Evolutionary conservation across 92 coral and sea anemone species (phyloP), one percentile per base, ranked within the genome.

Genomic region (Zoanthus solanderi): DNA sequence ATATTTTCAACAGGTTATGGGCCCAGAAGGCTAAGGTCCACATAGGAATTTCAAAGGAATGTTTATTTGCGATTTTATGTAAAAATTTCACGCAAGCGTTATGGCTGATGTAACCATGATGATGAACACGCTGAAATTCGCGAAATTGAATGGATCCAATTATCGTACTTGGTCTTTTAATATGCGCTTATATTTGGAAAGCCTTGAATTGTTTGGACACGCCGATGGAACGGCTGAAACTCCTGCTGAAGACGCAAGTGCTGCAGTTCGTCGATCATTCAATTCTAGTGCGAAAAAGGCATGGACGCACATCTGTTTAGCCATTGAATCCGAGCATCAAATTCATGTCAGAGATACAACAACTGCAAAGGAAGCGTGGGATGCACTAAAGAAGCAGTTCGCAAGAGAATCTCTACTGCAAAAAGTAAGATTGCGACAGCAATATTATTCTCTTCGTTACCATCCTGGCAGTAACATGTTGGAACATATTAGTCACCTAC

Each of bases 381-480:
- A 65, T 68, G 87, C 77, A 53, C 57, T 83, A 73, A 83, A 67
- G 57, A 83, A 46, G 17, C 88, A 84, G 65, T 84, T 84, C 44
- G 88, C 88, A 17, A 16, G 71, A 1, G 78, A 84, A 45, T 84
- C 88, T 6, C 50, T 84, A 37, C 52, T 84, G 72, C 88, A 84
- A 52, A 84, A 71, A 30, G 88, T 84, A n/a, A 84, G 88, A 84
- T 72, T 84, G 78, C 50, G 87, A 54, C 88, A 84, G 17, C 88
- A 84, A 45, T 84, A 72, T 53, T 84, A 84, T 72, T 12, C 68
- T 12, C 23, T 11, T 60, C 15, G 67, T 10, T 60, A 10, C 18
- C 67, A 60, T 11, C 15, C 17, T 60, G 67, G 67, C 15, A 16
- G 17, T 10, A 60, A 60, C 18, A 60, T 67, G 72, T 67, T 67